A percentile compares a stretch with the other conserved stretches of the same genome.
Evolutionary conservation across 2,888 invertebrate genomes (phyloP).

Genomic region (Dryadula phaetusa): DNA sequence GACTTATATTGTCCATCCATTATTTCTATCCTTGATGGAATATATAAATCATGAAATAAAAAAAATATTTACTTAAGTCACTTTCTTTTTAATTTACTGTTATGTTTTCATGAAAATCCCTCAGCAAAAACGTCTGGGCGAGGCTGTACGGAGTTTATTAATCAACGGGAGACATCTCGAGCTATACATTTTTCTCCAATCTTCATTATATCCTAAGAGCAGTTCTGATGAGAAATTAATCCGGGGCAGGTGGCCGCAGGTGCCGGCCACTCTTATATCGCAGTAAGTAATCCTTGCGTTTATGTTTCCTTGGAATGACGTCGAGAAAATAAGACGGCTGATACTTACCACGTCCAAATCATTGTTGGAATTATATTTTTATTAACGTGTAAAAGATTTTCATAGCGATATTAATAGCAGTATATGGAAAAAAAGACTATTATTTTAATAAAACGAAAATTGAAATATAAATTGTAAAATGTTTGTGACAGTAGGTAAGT

Average conservation of each 20-base stretch:
- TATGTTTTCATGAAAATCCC: neutral
- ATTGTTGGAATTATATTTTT: neutral
- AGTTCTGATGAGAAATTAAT: constrained; percentile 82
- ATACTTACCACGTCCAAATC: neutral
- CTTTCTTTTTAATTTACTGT: constrained; percentile 11
- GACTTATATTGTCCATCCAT: too few relatives aligned
- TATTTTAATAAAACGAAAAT: neutral
- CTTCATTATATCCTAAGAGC: constrained; percentile 72
- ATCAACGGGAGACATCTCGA: constrained; percentile 69
- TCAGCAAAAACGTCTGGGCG: constrained; percentile 5
- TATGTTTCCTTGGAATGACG: constrained; percentile 52
- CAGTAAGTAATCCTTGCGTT: constrained; percentile 57
- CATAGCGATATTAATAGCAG: too few relatives aligned
- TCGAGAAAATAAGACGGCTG: constrained; percentile 23
- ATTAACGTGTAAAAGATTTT: neutral
- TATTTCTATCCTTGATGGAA: too few relatives aligned
- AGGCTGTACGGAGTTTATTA: constrained; percentile 74
- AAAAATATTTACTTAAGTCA: neutral
- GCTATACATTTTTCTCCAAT: constrained; percentile 76
- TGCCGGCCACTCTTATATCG: constrained; percentile 69
- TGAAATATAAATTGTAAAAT: neutral
- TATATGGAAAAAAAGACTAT: neutral
- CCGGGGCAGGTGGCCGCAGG: constrained; percentile 75
- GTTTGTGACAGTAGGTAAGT: constrained; percentile 10
- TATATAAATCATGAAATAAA: neutral